Evolutionary conservation across 2,888 invertebrate species (phyloP), one percentile per base, ranked within the genome.

Genomic region (Tholera decimalis): DNA sequence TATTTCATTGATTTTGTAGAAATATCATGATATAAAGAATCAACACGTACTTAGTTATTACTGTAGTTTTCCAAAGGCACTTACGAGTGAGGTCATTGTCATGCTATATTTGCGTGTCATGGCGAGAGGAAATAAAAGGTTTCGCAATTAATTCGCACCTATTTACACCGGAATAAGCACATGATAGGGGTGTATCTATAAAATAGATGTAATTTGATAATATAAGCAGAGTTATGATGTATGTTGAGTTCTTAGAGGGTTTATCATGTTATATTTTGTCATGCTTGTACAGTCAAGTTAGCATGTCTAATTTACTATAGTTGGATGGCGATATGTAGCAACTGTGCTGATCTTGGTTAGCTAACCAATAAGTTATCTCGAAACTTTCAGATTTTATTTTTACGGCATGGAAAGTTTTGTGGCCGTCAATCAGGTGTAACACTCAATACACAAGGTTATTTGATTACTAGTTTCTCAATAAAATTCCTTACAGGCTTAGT

Each of bases 21-120:
- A 80, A 68, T 83, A 58, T 61, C 63, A 51, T 68, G 73, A 66
- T 75, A 70, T 53, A 43, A 43, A 51, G 33, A 65, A 71, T 73
- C 55, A 58, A 60, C 66, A 68, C 56, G 53, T 65, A 65, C 65
- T 62, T 65, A 54, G 67, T 63, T 70, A 76, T 61, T 74, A 70
- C 77, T 75, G 88, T 89, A 89, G 77, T 87, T 89, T 89, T 89
- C 87, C 89, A 71, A 87, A 80, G 80, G 74, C 78, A 83, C 59
- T 83, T 84, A 81, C 77, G 75, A 80, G 84, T 88, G 89, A 91
- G 91, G 91, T 91, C 91, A 91, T 90, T 92, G 91, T 90, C 91
- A 91, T 88, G 89, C 77, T 89, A 84, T 86, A 89, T 82, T 85
- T 87, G 89, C 91, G 88, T 91, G 91, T 92, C 91, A 91, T 90